Percentiles rank a stretch among this genome's conserved stretches.
Evolutionary conservation across 2,888 invertebrate species (phyloP).

Genomic region (Oligia strigilis): DNA sequence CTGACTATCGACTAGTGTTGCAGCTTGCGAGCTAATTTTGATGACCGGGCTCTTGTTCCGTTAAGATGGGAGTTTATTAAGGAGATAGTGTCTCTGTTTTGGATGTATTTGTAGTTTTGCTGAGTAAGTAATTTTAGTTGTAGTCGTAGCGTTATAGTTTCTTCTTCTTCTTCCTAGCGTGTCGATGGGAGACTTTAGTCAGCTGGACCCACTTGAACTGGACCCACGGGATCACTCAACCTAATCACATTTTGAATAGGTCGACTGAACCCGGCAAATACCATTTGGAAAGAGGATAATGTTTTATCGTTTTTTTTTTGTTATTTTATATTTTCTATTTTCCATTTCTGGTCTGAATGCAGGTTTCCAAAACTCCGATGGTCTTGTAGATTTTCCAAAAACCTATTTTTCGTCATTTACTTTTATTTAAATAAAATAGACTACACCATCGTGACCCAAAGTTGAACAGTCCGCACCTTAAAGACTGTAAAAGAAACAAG

Average conservation of each 20-base stretch:
- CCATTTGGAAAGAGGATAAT: too few relatives aligned
- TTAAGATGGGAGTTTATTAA: conserved; percentile 33
- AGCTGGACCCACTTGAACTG: too few relatives aligned
- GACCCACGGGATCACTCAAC: too few relatives aligned
- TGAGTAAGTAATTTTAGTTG: conserved; percentile 1
- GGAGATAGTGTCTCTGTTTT: not conserved
- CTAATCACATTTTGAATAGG: too few relatives aligned
- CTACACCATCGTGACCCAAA: not conserved
- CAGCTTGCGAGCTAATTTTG: conserved; percentile 46
- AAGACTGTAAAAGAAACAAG: too few relatives aligned
- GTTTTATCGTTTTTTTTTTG: not conserved
- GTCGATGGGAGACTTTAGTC: not conserved
- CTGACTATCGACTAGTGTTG: conserved; percentile 47
- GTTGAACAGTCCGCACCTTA: too few relatives aligned
- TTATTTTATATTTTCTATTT: not conserved
- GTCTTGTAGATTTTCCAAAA: not conserved
- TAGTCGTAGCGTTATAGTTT: not conserved
- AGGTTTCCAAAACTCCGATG: not conserved
- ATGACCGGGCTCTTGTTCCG: conserved; percentile 40
- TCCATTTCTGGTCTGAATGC: not conserved
- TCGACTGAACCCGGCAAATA: not conserved
- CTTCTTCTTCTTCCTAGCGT: not conserved
- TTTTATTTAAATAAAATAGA: not conserved
- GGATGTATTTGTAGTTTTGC: not conserved
- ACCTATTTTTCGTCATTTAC: not conserved